Percentiles rank a stretch among this genome's conserved stretches.
Conservation (phyloP, 2,888 invertebrate genomes). For the Dryobotodes eremita region DNA sequence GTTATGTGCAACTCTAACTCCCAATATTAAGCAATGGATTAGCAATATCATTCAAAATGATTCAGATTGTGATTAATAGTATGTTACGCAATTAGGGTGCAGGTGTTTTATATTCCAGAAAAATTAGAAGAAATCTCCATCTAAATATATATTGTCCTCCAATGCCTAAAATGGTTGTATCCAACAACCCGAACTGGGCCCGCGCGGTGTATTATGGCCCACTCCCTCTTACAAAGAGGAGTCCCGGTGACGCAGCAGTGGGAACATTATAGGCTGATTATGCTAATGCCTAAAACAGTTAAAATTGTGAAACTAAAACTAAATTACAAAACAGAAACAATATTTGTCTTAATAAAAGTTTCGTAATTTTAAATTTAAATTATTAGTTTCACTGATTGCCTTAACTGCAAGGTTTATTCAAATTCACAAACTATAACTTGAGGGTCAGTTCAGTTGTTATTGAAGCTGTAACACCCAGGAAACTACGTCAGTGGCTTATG, state of each 20-base stretch:
- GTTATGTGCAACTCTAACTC: no score
- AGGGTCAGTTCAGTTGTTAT: not conserved
- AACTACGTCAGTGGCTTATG: not conserved
- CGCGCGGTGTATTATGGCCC: no score
- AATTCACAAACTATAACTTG: constrained; percentile 4
- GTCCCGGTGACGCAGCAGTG: no score
- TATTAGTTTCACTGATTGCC: not conserved
- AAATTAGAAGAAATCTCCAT: not conserved
- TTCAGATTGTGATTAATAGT: no score
- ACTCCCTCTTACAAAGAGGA: no score
- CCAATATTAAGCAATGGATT: no score
- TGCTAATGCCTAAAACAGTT: not conserved
- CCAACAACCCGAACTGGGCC: no score
- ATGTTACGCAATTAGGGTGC: no score
- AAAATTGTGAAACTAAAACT: not conserved
- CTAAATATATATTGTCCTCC: not conserved
- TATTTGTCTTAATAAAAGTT: not conserved
- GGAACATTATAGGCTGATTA: no score
- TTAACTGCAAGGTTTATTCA: constrained; percentile 2
- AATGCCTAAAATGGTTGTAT: no score
- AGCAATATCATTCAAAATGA: no score
- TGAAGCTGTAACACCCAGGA: not conserved
- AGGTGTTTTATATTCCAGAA: no score
- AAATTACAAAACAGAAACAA: not conserved
- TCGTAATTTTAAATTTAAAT: not conserved